Evolutionary conservation across 2,888 invertebrate species (phyloP), one percentile per base, ranked within the genome.

Genomic region (Dynastes hyllus): DNA sequence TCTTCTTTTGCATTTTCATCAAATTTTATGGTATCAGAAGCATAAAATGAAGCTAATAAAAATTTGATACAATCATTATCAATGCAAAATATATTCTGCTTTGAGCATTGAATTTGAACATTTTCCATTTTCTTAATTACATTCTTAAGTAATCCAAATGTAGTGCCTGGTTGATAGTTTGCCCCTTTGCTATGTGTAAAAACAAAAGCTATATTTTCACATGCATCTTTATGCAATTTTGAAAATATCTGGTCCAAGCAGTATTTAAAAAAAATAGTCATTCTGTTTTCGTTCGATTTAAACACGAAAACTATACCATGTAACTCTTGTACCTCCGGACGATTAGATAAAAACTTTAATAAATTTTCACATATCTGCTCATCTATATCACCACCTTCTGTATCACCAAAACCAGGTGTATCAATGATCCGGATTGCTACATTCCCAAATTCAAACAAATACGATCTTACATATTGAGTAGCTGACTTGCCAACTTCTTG

Each of bases 61-160:
- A 27, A 75, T 61, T 61, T n/a, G 8, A 75, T 75, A 40, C 73
- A 75, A 45, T 75, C 73, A 75, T 75, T 75, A n/a, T 75, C 73
- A 45, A 75, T 27, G 45, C 73, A 75, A 75, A 75, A 75, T 27
- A 61, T 75, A 75, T 75, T 75, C 16, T 61, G n/a, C 27, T 61
- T 63, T 11, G 27, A 45, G 45, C 11, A 45, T 45, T 11, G n/a
- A 40, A 61, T 8, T 50, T 16, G 11, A n/a, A 55, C n/a, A 45
- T 75, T 8, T 22, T 37, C 1, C 16, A 61, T 45, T 1, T 75
- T 9, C 5, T 29, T 2, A 40, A 61, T 27, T 61, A 13, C 9
- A 9, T 27, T 13, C 22, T 45, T 27, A 13, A 75, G 8, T 29
- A 75, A 61, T 61, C 1, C 1, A 2, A n/a, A 22, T 13, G 61